Percentiles rank a stretch among this genome's conserved stretches.
Conservation (phyloP, 2,113 vertebrate species). For the Donacobius atricapilla region DNA sequence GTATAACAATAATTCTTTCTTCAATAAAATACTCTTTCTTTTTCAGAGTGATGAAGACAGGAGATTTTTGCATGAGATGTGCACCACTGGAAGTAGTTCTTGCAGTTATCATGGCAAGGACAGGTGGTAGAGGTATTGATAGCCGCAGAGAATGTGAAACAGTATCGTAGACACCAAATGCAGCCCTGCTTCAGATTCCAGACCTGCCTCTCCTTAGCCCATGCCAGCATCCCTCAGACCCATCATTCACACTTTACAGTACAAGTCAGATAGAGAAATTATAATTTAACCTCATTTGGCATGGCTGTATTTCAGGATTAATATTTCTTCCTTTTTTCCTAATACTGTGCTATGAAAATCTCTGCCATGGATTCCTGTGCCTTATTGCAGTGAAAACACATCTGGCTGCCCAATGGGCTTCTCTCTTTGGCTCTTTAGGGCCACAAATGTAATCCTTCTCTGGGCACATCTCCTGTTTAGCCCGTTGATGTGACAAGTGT, state of each 20-base stretch:
- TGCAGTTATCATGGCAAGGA: not conserved
- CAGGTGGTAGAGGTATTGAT: not conserved
- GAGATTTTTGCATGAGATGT: not conserved
- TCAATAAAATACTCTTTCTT: not conserved
- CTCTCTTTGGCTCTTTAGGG: not conserved
- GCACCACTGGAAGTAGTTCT: not conserved
- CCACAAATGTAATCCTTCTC: not conserved
- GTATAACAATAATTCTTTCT: not conserved
- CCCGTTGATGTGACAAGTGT: not conserved
- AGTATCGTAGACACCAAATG: not conserved
- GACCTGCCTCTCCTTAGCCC: not conserved
- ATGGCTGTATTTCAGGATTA: not conserved
- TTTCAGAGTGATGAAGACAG: not conserved
- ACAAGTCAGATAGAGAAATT: not conserved
- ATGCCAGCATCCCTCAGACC: not conserved
- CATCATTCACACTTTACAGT: not conserved
- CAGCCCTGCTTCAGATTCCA: not conserved
- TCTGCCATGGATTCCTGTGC: not conserved
- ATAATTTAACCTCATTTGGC: not conserved
- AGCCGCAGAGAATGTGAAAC: not conserved
- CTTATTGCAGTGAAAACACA: not conserved
- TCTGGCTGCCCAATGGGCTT: not conserved
- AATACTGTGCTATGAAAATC: not conserved
- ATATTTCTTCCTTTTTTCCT: not conserved
- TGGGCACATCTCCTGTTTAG: not conserved